Evolutionary conservation across 2,888 invertebrate genomes (phyloP).

Genomic region (Cataglyphis livida): DNA sequence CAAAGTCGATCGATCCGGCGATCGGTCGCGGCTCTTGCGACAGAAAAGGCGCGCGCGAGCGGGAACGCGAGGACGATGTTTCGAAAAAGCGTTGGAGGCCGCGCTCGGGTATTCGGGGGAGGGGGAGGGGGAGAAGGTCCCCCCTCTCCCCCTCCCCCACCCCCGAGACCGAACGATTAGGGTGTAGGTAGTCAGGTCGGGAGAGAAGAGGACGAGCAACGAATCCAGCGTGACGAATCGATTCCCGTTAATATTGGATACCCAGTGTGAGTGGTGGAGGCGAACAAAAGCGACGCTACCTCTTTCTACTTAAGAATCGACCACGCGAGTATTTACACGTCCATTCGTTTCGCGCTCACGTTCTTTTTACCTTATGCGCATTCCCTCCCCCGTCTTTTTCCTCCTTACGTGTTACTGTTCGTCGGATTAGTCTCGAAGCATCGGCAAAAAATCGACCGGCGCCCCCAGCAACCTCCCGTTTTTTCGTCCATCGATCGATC

Average conservation of each 20-base stretch:
- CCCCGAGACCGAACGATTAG: slow-evolving; percentile 54
- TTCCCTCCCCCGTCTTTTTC: slow-evolving; percentile 9
- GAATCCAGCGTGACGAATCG: slow-evolving; percentile 76
- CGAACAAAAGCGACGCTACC: slow-evolving; percentile 68
- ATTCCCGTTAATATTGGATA: slow-evolving; percentile 80
- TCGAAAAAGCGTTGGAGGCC: slow-evolving; percentile 52
- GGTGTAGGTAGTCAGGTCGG: slow-evolving; percentile 24
- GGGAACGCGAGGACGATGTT: slow-evolving; percentile 28
- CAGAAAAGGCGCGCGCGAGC: slow-evolving; percentile 53
- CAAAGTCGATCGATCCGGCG: slow-evolving; percentile 46
- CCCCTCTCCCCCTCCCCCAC: not conserved
- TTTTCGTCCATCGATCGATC: slow-evolving; percentile 35
- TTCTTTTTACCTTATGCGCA: slow-evolving; percentile 58
- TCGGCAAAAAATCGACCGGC: slow-evolving; percentile 8
- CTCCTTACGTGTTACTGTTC: not conserved
- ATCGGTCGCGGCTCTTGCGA: slow-evolving; percentile 52
- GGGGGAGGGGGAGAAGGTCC: not conserved
- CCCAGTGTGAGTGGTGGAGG: slow-evolving; percentile 6
- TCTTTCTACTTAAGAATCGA: slow-evolving; percentile 53
- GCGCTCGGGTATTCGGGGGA: slow-evolving; percentile 26
- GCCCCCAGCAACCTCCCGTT: not conserved
- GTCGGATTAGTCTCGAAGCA: not conserved
- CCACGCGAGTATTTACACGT: slow-evolving; percentile 78
- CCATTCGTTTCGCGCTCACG: slow-evolving; percentile 75
- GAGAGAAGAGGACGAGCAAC: slow-evolving; percentile 43